A percentile compares a stretch with the other conserved stretches of the same genome.
Evolutionary conservation across 2,113 vertebrate genomes (phyloP).

Genomic region (Petrocephalus zakoni): DNA sequence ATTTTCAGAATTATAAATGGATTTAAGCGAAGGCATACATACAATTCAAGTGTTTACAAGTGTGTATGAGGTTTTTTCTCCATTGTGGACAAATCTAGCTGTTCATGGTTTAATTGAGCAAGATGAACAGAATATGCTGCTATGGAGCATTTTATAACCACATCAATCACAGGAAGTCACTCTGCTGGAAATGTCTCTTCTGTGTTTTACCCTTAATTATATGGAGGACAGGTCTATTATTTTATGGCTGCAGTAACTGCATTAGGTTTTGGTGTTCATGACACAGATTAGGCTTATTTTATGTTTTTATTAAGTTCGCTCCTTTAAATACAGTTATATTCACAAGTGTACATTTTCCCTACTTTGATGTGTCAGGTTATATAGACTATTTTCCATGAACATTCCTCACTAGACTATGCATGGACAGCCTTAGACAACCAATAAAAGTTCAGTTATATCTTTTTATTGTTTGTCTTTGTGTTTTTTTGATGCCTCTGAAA

Average conservation of each 20-base stretch:
- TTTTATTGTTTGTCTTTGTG: slow-evolving; percentile 1
- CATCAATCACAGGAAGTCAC: slow-evolving; percentile 42
- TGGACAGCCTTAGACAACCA: slow-evolving; percentile 67
- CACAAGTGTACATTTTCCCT: slow-evolving; percentile 24
- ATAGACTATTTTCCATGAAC: slow-evolving; percentile 12
- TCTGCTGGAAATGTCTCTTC: slow-evolving; percentile 28
- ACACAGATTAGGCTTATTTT: slow-evolving; percentile 10
- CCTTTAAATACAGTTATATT: slow-evolving; percentile 15
- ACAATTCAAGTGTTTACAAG: slow-evolving; percentile 47
- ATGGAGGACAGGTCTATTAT: slow-evolving; percentile 18
- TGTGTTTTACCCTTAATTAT: slow-evolving; percentile 34
- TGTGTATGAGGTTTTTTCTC: slow-evolving; percentile 23
- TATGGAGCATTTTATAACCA: slow-evolving; percentile 42
- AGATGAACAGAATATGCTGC: slow-evolving; percentile 34
- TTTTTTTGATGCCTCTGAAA: neutral
- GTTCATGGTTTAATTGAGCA: slow-evolving; percentile 28
- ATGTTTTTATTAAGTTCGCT: neutral
- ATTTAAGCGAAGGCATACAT: slow-evolving; percentile 18
- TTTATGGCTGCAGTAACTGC: slow-evolving; percentile 11
- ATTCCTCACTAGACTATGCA: slow-evolving; percentile 49
- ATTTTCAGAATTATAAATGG: slow-evolving; percentile 25
- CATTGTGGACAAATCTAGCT: slow-evolving; percentile 36
- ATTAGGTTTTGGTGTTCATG: slow-evolving; percentile 23
- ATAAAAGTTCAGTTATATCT: slow-evolving; percentile 56
- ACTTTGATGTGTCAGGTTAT: neutral